phyloP scores from a whole-genome alignment of 2,888 invertebrate genomes.

The Ptilodon capucinus region DNA sequence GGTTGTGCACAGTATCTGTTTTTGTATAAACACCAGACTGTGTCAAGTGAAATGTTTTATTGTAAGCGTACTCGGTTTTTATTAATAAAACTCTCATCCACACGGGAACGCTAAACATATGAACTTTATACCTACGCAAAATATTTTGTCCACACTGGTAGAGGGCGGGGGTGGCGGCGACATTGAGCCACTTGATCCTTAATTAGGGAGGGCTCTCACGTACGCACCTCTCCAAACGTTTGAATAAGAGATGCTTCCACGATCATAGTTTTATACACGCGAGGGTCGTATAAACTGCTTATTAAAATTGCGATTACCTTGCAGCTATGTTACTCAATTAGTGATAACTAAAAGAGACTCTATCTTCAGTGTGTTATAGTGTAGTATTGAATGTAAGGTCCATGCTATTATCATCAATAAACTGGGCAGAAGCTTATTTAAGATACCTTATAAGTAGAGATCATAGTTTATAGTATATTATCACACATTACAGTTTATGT shows the following conservation, averaged over 20 bases:
- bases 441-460: too few species aligned
- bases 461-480: too few species aligned
- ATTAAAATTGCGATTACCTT: conserved; percentile 11
- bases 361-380: neutral
- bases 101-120: conserved; percentile 16
- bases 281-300: conserved; percentile 10
- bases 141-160: conserved; percentile 28
- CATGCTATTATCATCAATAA: too few species aligned
- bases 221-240: conserved; percentile 55
- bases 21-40: neutral
- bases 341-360: neutral
- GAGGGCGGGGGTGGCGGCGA: conserved; percentile 11
- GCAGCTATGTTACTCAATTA: neutral
- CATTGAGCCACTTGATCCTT: conserved; percentile 51
- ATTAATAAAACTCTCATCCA: conserved; percentile 28
- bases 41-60: neutral
- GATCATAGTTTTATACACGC: conserved; percentile 20
- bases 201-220: conserved; percentile 62
- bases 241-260: conserved; percentile 43
- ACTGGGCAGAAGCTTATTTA: too few species aligned
- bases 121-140: conserved; percentile 20
- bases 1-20: too few species aligned
- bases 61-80: neutral
- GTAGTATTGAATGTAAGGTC: too few species aligned
- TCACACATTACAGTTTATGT: too few species aligned